Base-by-base conservation (phyloP, 1,140 invertebrate species). In the Drosophila murphyi region DNA sequence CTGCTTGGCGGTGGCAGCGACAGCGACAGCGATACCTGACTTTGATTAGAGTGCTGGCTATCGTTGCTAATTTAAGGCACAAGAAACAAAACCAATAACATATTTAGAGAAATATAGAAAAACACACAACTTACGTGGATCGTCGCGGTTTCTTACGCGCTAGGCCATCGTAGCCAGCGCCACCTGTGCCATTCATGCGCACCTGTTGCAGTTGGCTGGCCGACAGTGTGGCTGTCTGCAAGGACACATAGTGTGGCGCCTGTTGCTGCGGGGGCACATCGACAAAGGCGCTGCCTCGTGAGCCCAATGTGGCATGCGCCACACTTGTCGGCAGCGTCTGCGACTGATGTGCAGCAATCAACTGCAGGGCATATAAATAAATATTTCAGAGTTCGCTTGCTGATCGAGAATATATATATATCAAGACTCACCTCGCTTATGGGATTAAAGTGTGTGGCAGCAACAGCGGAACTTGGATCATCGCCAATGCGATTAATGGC, bases 61-160 rank as follows among this genome's bases (percentile, higher is more conserved):
- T 92, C 91, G 55, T 92, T 92, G 34, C 91, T 92, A 8, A 4
- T 5, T 4, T 34, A 12, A 3, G 0, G 5, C 35, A 12, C 3
- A 37, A 20, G n/a, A 70, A 5, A 29, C 0, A 60, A 34, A 56
- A 52, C 1, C 20, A 20, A 20, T 20, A 29, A 10, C 10, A 31
- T 20, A 56, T 56, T 28, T 12, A 20, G 20, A 20, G 20, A n/a
- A 2, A 41, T 5, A 41, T 56, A 28, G 7, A 7, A 45, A 32
- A 2, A 4, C 3, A 2, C 0, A 50, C 0, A 55, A 67, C 88
- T 78, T 59, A 92, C 91, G 91, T 92, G 45, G 91, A 92, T 41
- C 91, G 72, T 39, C 94, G 91, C 1, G 94, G 93, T 56, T 94
- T 95, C 76, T 95, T 95, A 3, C 94, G 81, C 0, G 93, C 93